Evolutionary conservation across 2,888 invertebrate genomes (phyloP).

Genomic region (Phragmatobia fuliginosa): DNA sequence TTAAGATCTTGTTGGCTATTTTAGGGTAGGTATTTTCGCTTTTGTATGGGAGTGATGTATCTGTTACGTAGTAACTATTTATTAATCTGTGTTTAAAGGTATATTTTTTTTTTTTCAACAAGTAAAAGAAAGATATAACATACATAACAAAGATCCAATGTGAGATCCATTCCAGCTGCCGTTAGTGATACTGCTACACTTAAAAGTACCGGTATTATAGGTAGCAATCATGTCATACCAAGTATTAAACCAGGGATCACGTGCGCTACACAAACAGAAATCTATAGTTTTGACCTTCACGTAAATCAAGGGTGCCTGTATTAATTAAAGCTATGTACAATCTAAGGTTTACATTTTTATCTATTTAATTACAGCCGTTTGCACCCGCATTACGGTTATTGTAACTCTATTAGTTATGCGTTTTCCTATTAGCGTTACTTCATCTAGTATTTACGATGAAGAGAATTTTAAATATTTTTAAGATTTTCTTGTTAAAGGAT

Average conservation of each 20-base stretch:
- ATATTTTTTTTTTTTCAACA: too few relatives aligned
- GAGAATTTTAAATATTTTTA: neutral
- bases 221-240: constrained; percentile 66
- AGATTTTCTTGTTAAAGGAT: neutral
- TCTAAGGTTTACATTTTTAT: neutral
- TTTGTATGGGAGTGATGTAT: too few relatives aligned
- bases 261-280: constrained; percentile 71
- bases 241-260: constrained; percentile 81
- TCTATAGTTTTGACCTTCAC: neutral
- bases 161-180: constrained; percentile 88
- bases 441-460: neutral
- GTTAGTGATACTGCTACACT: constrained; percentile 83
- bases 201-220: constrained; percentile 69
- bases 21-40: too few relatives aligned
- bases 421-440: neutral
- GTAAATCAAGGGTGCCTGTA: neutral
- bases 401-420: neutral
- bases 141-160: constrained; percentile 86
- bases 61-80: too few relatives aligned
- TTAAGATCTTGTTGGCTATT: too few relatives aligned
- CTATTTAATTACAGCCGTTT: constrained; percentile 1
- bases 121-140: constrained; percentile 47
- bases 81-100: too few relatives aligned
- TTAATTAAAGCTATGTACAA: neutral
- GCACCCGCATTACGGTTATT: neutral